Evolutionary conservation across 1,140 invertebrate genomes (phyloP).

Genomic region (Tetraneura akinire): DNA sequence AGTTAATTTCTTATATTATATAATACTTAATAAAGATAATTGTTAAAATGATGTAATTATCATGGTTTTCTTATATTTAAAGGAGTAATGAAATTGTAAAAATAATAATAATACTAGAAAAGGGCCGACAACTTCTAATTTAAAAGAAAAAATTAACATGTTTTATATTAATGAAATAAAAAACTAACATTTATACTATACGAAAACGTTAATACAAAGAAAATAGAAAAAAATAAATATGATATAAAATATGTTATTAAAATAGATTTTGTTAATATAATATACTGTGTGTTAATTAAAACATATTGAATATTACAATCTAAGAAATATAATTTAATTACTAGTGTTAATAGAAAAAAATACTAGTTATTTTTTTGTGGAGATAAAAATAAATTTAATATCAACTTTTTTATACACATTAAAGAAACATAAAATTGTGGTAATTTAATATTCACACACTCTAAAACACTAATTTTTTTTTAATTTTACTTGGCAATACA

Average conservation of each 20-base stretch:
- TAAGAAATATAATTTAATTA: constrained; percentile 6
- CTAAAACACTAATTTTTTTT: constrained; percentile 3
- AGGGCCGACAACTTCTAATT: constrained; percentile 24
- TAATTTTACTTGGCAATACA: background rate
- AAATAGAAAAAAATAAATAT: constrained; percentile 1
- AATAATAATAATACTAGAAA: background rate
- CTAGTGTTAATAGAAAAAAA: constrained; percentile 37
- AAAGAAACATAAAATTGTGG: constrained; percentile 16
- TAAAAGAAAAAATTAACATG: background rate
- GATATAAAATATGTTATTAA: background rate
- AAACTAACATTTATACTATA: background rate
- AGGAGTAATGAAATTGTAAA: background rate
- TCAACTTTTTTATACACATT: background rate
- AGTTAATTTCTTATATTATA: constrained; percentile 29
- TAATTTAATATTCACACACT: constrained; percentile 19
- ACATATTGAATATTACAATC: constrained; percentile 14
- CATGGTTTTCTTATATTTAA: constrained; percentile 16
- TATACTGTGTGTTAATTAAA: constrained; percentile 23
- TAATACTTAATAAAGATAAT: constrained; percentile 27
- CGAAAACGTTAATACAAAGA: background rate
- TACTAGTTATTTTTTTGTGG: background rate
- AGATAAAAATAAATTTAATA: background rate
- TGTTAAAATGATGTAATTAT: constrained; percentile 12
- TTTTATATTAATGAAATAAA: background rate
- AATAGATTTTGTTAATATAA: background rate